Evolutionary conservation across 2,797 vertebrate species (phyloP), one percentile per base, ranked within the genome.

Genomic region (Centroberyx gerrardi): DNA sequence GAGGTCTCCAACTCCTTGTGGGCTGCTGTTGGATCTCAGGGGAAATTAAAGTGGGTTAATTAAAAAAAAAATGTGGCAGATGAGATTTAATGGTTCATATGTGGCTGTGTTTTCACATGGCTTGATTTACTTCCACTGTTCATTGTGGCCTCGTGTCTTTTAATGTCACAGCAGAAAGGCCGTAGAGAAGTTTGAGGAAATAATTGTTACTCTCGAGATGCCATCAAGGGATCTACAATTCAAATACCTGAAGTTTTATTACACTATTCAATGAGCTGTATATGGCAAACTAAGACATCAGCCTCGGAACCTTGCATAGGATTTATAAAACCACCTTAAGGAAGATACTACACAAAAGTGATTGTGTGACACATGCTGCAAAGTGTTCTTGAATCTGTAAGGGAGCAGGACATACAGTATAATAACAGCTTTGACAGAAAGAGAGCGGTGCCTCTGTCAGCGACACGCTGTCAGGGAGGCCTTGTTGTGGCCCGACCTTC

Each of bases 11-110:
- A 68, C 65, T 71, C 80, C 46, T 61, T 53, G 88, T 89, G 85
- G 91, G 87, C 27, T 79, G 84, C 69, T 74, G 67, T 66, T 62
- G 40, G 27, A 76, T 84, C 90, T 80, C 88, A 40, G 48, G 93
- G 90, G 90, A 93, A 94, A 94, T 94, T 92, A 92, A 51, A 51
- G 68, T 0, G 44, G 69, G 79, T 82, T 92, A 85, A 93, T 92
- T 91, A 78, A 76, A 85, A 72, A 72, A 56, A 13, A 69, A 79
- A 61, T 28, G 44, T 68, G 76, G 48, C 67, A 31, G 61, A 15
- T 40, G 63, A 82, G 62, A 76, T 72, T 62, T 44, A 77, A 75
- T 55, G 53, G 60, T 62, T 81, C 71, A 80, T 28, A 66, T 69
- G 59, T 63, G 64, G 72, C 42, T 18, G 18, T 62, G 49, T 58